These are phyloP conservation scores for Drosophila longiperda DNA, from an alignment of 2,888 invertebrate species.

Conservation along the genomic window DNA sequence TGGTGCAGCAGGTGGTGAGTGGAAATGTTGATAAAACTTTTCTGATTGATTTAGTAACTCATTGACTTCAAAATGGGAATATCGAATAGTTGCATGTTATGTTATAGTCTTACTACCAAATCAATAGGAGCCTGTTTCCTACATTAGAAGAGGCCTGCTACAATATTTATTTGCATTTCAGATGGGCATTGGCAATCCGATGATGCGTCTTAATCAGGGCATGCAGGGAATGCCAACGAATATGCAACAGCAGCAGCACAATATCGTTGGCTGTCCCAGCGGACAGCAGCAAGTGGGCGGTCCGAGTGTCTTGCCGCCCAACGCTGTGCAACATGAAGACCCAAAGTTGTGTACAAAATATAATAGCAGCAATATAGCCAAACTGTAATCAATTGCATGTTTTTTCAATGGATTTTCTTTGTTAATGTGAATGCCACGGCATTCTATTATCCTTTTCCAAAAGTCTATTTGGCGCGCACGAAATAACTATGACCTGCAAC, in stretches of 20 bases:
- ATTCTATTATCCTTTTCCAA: background rate
- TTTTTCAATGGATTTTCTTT: background rate
- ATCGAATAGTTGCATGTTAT: background rate
- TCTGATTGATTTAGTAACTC: background rate
- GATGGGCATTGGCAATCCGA: constrained; percentile 83
- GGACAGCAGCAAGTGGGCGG: constrained; percentile 68
- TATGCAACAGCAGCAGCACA: constrained; percentile 85
- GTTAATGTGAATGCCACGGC: background rate
- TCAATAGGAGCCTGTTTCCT: no score
- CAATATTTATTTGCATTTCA: constrained; percentile 29
- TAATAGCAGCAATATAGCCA: constrained; percentile 85
- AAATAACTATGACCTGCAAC: constrained; percentile 1
- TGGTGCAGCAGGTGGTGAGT: constrained; percentile 58
- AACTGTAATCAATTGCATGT: background rate
- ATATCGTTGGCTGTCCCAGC: constrained; percentile 74
- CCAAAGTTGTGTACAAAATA: no score
- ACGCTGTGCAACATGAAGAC: constrained; percentile 79
- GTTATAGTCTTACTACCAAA: no score
- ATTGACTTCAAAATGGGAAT: background rate
- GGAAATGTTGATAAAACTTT: background rate
- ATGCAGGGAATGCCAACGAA: constrained; percentile 83
- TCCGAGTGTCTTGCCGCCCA: constrained; percentile 72
- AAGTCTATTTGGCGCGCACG: constrained; percentile 25
- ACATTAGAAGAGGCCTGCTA: no score
- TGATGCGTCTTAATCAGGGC: constrained; percentile 85